Percentiles rank a stretch among this genome's conserved stretches.
phyloP scores from a whole-genome alignment of 1,140 invertebrate species.

The Polyergus mexicanus region DNA sequence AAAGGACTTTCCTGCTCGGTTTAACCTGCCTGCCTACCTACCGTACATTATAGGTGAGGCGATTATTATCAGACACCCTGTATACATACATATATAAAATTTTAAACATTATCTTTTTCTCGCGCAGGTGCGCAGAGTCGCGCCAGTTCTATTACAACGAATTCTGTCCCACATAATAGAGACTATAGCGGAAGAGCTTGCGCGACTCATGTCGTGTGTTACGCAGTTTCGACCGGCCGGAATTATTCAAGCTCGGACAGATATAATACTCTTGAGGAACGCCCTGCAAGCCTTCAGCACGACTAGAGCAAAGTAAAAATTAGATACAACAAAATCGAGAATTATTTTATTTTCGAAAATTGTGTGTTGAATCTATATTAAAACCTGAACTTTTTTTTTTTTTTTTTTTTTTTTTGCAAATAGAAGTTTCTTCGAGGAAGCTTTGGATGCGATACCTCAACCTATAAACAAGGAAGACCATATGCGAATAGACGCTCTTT shows the following conservation, averaged over 20 bases:
- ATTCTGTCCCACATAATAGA: constrained; percentile 95
- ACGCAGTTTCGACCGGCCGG: constrained; percentile 90
- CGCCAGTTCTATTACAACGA: constrained; percentile 91
- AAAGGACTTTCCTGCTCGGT: too few species aligned
- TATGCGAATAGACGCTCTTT: constrained; percentile 79
- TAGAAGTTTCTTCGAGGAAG: constrained; percentile 88
- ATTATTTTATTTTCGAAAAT: background rate
- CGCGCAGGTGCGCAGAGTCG: constrained; percentile 92
- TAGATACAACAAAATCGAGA: background rate
- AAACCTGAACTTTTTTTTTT: constrained; percentile 10
- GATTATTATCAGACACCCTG: too few species aligned
- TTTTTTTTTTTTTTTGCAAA: constrained; percentile 48
- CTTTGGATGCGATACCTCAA: constrained; percentile 88
- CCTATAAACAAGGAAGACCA: constrained; percentile 84
- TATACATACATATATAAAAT: constrained; percentile 6
- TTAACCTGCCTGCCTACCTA: too few species aligned
- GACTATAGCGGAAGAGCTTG: constrained; percentile 96
- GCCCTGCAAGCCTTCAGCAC: constrained; percentile 87
- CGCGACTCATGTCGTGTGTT: constrained; percentile 94
- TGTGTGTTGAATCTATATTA: background rate
- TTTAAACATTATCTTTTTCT: constrained; percentile 34
- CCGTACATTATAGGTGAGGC: too few species aligned
- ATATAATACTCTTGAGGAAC: constrained; percentile 88
- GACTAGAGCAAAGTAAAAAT: constrained; percentile 86
- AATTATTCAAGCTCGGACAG: constrained; percentile 90